phyloP scores from a whole-genome alignment of 2,113 vertebrate species.

The Gnathonemus longibarbis region DNA sequence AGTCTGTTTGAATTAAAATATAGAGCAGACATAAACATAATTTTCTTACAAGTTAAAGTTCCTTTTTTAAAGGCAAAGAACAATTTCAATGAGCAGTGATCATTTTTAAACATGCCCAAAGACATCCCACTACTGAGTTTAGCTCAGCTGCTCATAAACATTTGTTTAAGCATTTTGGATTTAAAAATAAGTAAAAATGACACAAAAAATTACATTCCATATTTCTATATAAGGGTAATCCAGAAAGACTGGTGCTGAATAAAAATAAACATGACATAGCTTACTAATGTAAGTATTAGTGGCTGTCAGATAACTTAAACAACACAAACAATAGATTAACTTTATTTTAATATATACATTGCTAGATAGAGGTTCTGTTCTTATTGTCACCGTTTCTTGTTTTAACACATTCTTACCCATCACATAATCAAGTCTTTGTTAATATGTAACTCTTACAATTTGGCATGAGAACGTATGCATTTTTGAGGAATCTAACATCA shows the following conservation, averaged over 20 bases:
- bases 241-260: neutral
- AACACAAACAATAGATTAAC: neutral
- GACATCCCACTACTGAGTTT: neutral
- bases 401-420: neutral
- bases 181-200: neutral
- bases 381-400: neutral
- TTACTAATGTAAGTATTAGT: neutral
- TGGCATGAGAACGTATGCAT: neutral
- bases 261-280: neutral
- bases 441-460: neutral
- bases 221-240: neutral
- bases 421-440: neutral
- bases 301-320: neutral
- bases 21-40: neutral
- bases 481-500: neutral
- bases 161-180: neutral
- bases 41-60: neutral
- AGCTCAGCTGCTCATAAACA: neutral
- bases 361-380: neutral
- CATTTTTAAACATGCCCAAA: neutral
- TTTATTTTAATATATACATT: neutral
- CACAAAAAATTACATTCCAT: neutral
- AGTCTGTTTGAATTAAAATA: neutral
- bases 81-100: neutral
- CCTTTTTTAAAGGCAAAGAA: neutral